These are phyloP conservation scores for Drosophila mojavensis DNA, from an alignment of 1,140 invertebrate genomes.

Conservation along the genomic window DNA sequence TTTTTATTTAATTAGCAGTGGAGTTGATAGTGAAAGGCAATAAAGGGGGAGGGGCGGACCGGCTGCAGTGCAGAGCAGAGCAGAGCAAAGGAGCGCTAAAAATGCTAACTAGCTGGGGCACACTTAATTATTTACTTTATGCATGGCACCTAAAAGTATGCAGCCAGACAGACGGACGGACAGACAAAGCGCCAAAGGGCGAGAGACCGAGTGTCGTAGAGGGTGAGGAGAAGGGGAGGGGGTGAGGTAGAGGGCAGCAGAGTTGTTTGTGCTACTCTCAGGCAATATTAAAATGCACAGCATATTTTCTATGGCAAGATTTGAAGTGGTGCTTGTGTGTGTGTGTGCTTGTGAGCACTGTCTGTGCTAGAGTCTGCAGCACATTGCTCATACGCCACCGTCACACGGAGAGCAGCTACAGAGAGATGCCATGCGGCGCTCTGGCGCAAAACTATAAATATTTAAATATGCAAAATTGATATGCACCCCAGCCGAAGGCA, in stretches of 20 bases:
- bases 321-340: conserved; percentile 65
- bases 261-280: conserved; percentile 18
- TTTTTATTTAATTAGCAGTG: conserved; percentile 74
- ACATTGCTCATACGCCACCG: conserved; percentile 48
- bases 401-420: background rate
- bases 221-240: background rate
- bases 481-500: conserved; percentile 36
- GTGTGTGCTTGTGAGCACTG: conserved; percentile 11
- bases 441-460: conserved; percentile 77
- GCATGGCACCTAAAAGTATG: conserved; percentile 74
- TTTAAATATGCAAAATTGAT: conserved; percentile 82
- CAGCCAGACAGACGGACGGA: conserved; percentile 20
- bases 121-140: conserved; percentile 82
- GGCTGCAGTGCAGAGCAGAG: background rate
- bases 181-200: conserved; percentile 31
- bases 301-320: conserved; percentile 75
- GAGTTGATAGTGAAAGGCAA: background rate
- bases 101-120: conserved; percentile 76
- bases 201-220: conserved; percentile 6
- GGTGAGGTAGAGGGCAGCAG: background rate
- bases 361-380: conserved; percentile 52
- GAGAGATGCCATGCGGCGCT: conserved; percentile 59
- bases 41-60: no score
- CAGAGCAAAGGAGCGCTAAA: conserved; percentile 49
- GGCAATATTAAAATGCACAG: conserved; percentile 75